These are phyloP conservation scores for Gastrophryne carolinensis DNA, from an alignment of 2,797 vertebrate species.

Conservation along the genomic window DNA sequence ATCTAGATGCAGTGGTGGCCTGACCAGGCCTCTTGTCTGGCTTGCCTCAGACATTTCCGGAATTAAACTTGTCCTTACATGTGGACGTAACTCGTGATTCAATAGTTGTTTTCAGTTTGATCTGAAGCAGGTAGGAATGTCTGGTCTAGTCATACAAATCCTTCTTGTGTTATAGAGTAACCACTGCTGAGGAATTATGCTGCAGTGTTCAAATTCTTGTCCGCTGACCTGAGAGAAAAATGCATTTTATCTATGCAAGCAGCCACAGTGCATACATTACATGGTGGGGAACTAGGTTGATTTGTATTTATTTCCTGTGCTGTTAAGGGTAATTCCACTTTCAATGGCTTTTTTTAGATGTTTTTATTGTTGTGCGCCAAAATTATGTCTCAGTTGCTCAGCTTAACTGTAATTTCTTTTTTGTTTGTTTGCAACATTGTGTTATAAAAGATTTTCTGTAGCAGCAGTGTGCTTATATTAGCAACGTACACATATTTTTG, in stretches of 20 bases:
- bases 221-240: conserved; percentile 27
- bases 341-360: too few relatives aligned
- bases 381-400: too few relatives aligned
- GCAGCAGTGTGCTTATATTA: too few relatives aligned
- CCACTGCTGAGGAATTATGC: conserved; percentile 3
- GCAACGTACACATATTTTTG: too few relatives aligned
- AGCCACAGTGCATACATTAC: not conserved
- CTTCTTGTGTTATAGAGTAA: not conserved
- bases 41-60: conserved; percentile 29
- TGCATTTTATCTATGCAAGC: too few relatives aligned
- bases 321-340: too few relatives aligned
- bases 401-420: too few relatives aligned
- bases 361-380: too few relatives aligned
- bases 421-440: too few relatives aligned
- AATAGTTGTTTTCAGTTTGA: conserved; percentile 4
- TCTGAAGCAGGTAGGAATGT: conserved; percentile 38
- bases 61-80: conserved; percentile 28
- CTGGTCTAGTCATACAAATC: conserved; percentile 29
- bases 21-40: conserved; percentile 14
- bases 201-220: conserved; percentile 22
- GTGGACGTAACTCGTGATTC: conserved; percentile 40
- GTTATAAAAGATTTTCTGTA: too few relatives aligned
- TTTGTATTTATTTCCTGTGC: too few relatives aligned
- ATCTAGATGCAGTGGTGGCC: conserved; percentile 4
- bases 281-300: too few relatives aligned